phyloP scores from a whole-genome alignment of 1,140 invertebrate species.

The Lucilia cuprina region DNA sequence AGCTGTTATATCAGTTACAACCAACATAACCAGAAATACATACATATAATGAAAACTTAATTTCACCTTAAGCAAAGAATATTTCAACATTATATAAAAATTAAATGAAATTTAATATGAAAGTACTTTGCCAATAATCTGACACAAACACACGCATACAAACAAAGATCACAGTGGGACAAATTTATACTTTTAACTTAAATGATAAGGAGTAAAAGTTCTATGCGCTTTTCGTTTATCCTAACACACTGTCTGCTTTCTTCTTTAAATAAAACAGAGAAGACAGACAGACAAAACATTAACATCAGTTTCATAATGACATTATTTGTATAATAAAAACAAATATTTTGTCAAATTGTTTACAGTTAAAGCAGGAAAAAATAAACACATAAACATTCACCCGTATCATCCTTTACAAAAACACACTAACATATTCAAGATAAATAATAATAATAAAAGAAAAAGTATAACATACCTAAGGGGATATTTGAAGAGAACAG shows the following conservation, averaged over 20 bases:
- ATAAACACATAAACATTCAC: neutral
- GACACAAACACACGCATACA: no score
- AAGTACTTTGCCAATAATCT: no score
- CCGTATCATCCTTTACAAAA: neutral
- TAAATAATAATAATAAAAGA: neutral
- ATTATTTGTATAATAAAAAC: no score
- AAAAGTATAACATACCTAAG: neutral
- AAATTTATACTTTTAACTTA: no score
- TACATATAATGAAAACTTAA: neutral
- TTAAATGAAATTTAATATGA: neutral
- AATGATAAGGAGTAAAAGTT: no score
- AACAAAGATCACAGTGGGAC: no score
- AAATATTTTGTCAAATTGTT: no score
- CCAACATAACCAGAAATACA: neutral
- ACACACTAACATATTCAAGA: neutral
- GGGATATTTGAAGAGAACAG: neutral
- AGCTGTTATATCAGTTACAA: neutral
- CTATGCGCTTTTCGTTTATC: no score
- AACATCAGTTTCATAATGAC: no score
- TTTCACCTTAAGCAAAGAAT: neutral
- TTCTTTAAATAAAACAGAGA: no score
- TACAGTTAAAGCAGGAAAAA: neutral
- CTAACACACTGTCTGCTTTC: no score
- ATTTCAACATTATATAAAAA: neutral
- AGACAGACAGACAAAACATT: no score